phyloP scores from a whole-genome alignment of 2,888 invertebrate genomes.

The Nezara viridula region DNA sequence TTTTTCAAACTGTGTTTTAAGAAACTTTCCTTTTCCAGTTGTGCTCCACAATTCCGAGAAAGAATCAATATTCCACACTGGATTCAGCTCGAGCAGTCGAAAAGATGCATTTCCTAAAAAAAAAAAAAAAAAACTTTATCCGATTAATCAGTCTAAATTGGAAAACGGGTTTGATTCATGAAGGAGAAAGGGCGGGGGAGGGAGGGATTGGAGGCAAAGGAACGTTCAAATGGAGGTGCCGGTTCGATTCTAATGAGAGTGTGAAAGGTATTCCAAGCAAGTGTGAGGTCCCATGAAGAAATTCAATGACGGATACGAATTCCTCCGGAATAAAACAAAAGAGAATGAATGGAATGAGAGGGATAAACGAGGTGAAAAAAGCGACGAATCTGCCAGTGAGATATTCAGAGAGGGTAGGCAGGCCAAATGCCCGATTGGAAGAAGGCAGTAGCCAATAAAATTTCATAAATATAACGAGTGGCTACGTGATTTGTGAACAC shows the following conservation, averaged over 20 bases:
- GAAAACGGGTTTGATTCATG: constrained; percentile 47
- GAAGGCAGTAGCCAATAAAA: constrained; percentile 54
- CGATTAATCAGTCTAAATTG: constrained; percentile 36
- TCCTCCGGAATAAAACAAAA: constrained; percentile 25
- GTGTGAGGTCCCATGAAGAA: constrained; percentile 51
- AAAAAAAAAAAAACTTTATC: neutral
- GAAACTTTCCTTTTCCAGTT: neutral
- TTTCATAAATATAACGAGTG: constrained; percentile 56
- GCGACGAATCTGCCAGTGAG: constrained; percentile 17
- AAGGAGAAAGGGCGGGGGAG: neutral
- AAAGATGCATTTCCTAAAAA: constrained; percentile 10
- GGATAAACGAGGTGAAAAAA: neutral
- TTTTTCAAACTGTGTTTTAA: neutral
- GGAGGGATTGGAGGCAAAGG: neutral
- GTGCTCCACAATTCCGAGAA: neutral
- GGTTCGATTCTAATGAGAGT: constrained; percentile 38
- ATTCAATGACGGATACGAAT: constrained; percentile 40
- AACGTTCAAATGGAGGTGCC: constrained; percentile 26
- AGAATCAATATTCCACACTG: neutral
- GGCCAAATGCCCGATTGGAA: constrained; percentile 42
- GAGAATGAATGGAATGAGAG: constrained; percentile 46
- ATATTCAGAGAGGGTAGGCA: constrained; percentile 40
- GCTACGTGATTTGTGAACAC: constrained; percentile 54
- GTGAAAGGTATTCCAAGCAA: constrained; percentile 40
- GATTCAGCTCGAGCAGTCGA: neutral